These are phyloP conservation scores for Pomphorhynchus laevis DNA, from an alignment of 1,140 invertebrate species.

Conservation along the genomic window DNA sequence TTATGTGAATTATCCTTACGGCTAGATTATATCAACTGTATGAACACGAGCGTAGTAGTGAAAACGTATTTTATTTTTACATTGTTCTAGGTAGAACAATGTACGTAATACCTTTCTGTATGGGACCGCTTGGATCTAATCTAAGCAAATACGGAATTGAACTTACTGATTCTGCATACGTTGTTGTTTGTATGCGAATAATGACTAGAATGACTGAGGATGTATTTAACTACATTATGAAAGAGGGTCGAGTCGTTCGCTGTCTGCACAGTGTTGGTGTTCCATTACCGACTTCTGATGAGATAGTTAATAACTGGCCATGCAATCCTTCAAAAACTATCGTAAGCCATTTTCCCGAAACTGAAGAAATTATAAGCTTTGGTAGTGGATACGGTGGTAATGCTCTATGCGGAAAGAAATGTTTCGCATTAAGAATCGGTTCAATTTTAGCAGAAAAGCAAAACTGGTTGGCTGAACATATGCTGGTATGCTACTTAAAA, in stretches of 20 bases:
- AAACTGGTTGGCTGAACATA: conserved; percentile 91
- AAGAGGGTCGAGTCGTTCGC: conserved; percentile 5
- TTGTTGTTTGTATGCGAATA: conserved; percentile 60
- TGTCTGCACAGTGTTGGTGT: conserved; percentile 2
- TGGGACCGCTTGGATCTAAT: conserved; percentile 73
- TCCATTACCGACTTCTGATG: background rate
- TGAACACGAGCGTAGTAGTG: too few species aligned
- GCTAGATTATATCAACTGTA: too few species aligned
- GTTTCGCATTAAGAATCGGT: conserved; percentile 69
- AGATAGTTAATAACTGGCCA: conserved; percentile 39
- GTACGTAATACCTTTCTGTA: conserved; percentile 92
- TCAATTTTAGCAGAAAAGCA: conserved; percentile 47
- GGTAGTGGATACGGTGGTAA: conserved; percentile 89
- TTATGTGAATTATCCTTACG: too few species aligned
- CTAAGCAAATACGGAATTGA: conserved; percentile 84
- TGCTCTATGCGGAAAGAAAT: conserved; percentile 89
- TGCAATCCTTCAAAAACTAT: conserved; percentile 48
- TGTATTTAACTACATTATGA: conserved; percentile 14
- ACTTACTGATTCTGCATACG: conserved; percentile 65
- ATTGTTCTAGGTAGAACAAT: conserved; percentile 82
- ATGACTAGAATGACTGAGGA: conserved; percentile 58
- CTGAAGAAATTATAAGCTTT: conserved; percentile 52
- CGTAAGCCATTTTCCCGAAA: conserved; percentile 25
- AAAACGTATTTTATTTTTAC: too few species aligned
- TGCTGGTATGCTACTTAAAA: conserved; percentile 60